Base-by-base conservation (phyloP, 2,113 vertebrate species). In the Chelonoidis abingdonii region DNA sequence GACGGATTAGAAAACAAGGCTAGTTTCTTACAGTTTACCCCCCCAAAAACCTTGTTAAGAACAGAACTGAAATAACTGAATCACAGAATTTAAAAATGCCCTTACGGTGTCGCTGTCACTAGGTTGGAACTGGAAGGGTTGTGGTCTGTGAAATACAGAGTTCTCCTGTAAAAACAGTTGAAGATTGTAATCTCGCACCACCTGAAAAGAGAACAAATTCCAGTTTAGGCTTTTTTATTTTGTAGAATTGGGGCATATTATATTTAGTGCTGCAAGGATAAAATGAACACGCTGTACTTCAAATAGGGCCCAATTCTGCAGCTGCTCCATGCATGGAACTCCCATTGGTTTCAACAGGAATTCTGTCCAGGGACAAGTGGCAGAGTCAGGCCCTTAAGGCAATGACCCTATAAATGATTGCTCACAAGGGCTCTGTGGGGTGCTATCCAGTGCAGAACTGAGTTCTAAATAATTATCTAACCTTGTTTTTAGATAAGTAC, bases 161-260 rank as follows among this genome's bases (percentile, higher is more conserved):
- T 99, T 99, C 96, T 99, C 99, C 98, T 99, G 99, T 87, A 99
- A 87, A 93, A 99, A 99, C 91, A 99, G 98, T 98, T 99, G 99
- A 54, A 99, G 99, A 93, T 99, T 99, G 98, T 99, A 99, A 95
- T 99, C 99, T 96, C 99, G 98, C 95, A 99, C 98, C 97, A 99
- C 99, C 99, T 99, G 97, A 35, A 97, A 57, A 95, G 83, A 95
- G 69, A 96, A 96, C 22, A 95, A 35, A 94, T 83, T 1, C 24
- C 52, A 10, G 1, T 7, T 92, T 8, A 89, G 21, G 47, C 4
- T 25, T 25, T 19, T 1, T 19, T 2, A 3, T 1, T 62, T 21
- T 11, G 22, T 5, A 57, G 24, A 9, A 53, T 38, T 3, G 10
- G 8, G 25, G 1, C 21, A 79, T 0, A 11, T 21, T 4, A 9